A percentile compares a stretch with the other conserved stretches of the same genome.
Evolutionary conservation across 2,113 vertebrate genomes (phyloP).

Genomic region (Trogon melanurus): DNA sequence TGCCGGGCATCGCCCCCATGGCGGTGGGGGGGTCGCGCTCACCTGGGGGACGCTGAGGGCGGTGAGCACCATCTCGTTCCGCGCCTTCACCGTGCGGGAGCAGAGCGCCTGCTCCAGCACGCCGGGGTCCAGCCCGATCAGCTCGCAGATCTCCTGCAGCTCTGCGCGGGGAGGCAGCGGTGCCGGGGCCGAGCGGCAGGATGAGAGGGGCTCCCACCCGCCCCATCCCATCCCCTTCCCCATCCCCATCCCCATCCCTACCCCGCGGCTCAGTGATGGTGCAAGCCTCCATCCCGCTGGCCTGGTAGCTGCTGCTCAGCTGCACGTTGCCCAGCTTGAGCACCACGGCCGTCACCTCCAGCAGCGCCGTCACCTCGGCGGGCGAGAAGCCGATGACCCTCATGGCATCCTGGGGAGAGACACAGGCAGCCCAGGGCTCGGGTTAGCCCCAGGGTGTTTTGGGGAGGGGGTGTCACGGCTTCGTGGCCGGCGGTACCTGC

Average conservation of each 20-base stretch:
- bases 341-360: slow-evolving; percentile 78
- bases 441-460: not conserved
- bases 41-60: slow-evolving; percentile 76
- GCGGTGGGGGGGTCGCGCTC: not conserved
- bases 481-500: slow-evolving; percentile 56
- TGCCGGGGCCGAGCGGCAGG: rapidly evolving
- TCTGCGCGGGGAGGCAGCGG: not conserved
- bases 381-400: slow-evolving; percentile 75
- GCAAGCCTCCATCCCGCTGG: slow-evolving; percentile 72
- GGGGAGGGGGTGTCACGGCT: rapidly evolving
- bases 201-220: not conserved
- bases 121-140: slow-evolving; percentile 62
- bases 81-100: slow-evolving; percentile 77
- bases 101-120: slow-evolving; percentile 77
- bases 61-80: slow-evolving; percentile 75
- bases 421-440: not conserved
- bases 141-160: slow-evolving; percentile 72
- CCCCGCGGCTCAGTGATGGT: slow-evolving; percentile 67
- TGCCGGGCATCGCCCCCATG: rapidly evolving
- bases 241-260: not conserved
- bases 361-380: slow-evolving; percentile 62
- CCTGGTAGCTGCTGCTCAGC: slow-evolving; percentile 70
- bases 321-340: slow-evolving; percentile 80
- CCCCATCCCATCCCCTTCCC: too few relatives aligned
- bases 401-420: slow-evolving; percentile 74